These are phyloP conservation scores for Xestoiulus laeticollis DNA, from an alignment of 2,888 invertebrate species.

Conservation along the genomic window DNA sequence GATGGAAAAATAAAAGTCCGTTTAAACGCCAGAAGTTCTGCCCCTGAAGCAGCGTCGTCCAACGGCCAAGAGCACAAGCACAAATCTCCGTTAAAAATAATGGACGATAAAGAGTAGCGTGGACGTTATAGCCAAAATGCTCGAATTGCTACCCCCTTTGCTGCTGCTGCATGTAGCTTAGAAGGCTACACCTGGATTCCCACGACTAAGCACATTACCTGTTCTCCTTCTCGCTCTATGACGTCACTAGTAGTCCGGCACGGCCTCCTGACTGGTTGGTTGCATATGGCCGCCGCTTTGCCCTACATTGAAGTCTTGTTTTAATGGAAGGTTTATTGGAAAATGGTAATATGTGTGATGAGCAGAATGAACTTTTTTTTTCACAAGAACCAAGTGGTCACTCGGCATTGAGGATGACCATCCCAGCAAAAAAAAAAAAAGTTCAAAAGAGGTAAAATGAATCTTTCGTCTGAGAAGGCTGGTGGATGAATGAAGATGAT, in stretches of 20 bases:
- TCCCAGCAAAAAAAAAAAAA: neutral
- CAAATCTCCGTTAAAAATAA: neutral
- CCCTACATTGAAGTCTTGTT: neutral
- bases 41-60: neutral
- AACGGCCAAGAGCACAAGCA: slow-evolving; percentile 21
- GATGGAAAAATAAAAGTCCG: slow-evolving; percentile 2
- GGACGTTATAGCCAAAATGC: neutral
- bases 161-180: neutral
- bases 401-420: neutral
- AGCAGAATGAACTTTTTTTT: neutral
- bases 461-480: neutral
- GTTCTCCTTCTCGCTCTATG: neutral
- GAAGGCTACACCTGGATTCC: neutral
- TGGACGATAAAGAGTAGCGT: neutral
- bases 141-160: slow-evolving; percentile 15
- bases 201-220: neutral
- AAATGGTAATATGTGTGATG: neutral
- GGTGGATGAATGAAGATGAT: neutral
- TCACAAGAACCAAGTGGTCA: neutral
- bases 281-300: neutral
- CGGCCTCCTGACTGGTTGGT: slow-evolving; percentile 24
- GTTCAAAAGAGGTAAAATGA: neutral
- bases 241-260: neutral
- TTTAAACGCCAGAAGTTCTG: neutral
- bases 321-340: too few species aligned